Evolutionary conservation across 2,113 vertebrate species (phyloP), one percentile per base, ranked within the genome.

Genomic region (Rhabdomys dilectus): DNA sequence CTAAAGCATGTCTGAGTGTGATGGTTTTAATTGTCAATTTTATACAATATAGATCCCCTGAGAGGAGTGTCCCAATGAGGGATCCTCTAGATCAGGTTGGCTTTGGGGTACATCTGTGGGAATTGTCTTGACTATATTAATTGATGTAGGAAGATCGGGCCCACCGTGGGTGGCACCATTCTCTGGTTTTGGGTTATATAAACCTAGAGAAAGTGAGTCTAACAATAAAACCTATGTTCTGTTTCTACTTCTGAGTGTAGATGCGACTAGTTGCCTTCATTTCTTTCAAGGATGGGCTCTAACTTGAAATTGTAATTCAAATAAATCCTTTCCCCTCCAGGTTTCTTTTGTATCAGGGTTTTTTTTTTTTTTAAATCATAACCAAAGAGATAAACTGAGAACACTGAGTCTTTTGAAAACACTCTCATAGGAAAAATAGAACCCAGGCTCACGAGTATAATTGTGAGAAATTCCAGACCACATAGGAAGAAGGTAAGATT

Each of bases 381-480:
- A 31, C 60, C 64, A 64, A 39, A 85, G 60, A 66, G 66, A 86
- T 84, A 15, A 64, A 86, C 66, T 2, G 6, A 89, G 70, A 84
- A 64, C 29, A 5, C 29, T 2, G 42, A 53, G 45, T 24, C 64
- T 68, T 68, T 48, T 45, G 91, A 64, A 36, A 91, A 51, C 16
- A 7, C 26, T 89, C 48, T 29, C 34, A 0, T 21, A 60, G 76
- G 77, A 91, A 94, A 92, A 68, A 70, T 4, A 88, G 39, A 93
- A 31, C 36, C 4, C 5, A 93, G 10, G 91, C 19, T 13, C 60
- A 82, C 10, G n/a, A 82, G 39, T 89, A 5, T 39, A 84, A 39
- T 78, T 91, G 80, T 80, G 36, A 96, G 85, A 85, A 90, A 75
- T 86, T 86, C 1, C n/a, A 95, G 81, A 88, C 6, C 15, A 56